Base-by-base conservation (phyloP, 2,888 invertebrate genomes). In the Cheilosia variabilis region DNA sequence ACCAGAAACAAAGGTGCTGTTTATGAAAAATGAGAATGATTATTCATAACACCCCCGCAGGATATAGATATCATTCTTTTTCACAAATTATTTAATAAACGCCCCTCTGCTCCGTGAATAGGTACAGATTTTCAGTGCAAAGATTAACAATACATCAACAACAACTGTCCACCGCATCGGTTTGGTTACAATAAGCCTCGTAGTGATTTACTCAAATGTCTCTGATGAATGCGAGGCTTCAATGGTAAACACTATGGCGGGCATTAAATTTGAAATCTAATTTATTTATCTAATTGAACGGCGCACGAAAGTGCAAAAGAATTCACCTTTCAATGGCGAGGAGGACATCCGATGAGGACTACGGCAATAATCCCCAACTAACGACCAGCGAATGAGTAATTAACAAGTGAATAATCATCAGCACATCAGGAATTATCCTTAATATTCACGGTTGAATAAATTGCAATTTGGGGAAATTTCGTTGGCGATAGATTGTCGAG, bases 181-280 rank as follows among this genome's bases (percentile, higher is more conserved):
- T 43, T 68, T 52, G 37, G 27, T 27, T 53, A 34, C 53, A 65
- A 65, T 65, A 65, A 73, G 53, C 69, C 68, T 53, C 22, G 34
- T 27, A 69, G 69, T 76, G 76, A 81, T 81, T 81, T 76, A 81
- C 76, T 65, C 65, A 58, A 72, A 79, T 79, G 58, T 71, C 58
- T 37, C 17, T 72, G 63, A 34, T 53, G 57, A 72, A 37, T 72
- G 55, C 34, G 10, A 31, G 41, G 37, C 65, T 79, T 72, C 45
- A 58, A 79, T 65, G 65, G 65, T 34, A 52, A 31, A 45, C 10
- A 60, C 34, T 17, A 10, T 34, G 17, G 34, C n/a, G n/a, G 15
- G 52, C 24, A 0, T 43, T 27, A 47, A 19, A 6, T 60, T 43
- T 10, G 31, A n/a, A 24, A 47, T 22, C 50, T 65, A 79, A 78